Conservation (phyloP, 2,797 vertebrate species). For the Peromyscus nudipes region DNA sequence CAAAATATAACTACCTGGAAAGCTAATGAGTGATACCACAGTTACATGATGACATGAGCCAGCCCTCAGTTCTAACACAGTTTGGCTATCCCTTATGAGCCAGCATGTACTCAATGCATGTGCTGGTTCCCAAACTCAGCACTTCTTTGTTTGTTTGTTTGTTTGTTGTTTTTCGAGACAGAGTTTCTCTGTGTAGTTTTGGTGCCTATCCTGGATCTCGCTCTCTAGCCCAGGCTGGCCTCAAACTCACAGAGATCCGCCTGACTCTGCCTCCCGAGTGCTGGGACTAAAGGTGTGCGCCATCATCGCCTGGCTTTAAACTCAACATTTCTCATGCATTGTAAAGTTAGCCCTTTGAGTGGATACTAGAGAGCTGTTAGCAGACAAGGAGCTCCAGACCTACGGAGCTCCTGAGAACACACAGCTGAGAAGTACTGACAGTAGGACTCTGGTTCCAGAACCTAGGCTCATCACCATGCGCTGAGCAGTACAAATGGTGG, state of each 20-base stretch:
- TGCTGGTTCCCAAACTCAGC: background rate
- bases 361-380: background rate
- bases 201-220: too few relatives aligned
- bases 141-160: too few relatives aligned
- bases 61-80: fast-evolving
- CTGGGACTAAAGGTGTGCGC: too few relatives aligned
- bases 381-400: background rate
- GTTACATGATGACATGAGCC: background rate
- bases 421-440: background rate
- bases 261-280: too few relatives aligned
- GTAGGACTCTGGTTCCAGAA: fast-evolving
- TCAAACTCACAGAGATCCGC: too few relatives aligned
- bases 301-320: too few relatives aligned
- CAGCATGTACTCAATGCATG: fast-evolving
- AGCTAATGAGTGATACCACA: background rate
- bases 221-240: too few relatives aligned
- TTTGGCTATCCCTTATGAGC: background rate
- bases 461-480: fast-evolving
- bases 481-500: fast-evolving
- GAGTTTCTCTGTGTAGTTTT: too few relatives aligned
- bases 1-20: background rate
- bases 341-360: background rate
- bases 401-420: background rate
- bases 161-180: too few relatives aligned
- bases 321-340: background rate